Evolutionary conservation across 2,888 invertebrate genomes (phyloP).

Genomic region (Gasteruption jaculator): DNA sequence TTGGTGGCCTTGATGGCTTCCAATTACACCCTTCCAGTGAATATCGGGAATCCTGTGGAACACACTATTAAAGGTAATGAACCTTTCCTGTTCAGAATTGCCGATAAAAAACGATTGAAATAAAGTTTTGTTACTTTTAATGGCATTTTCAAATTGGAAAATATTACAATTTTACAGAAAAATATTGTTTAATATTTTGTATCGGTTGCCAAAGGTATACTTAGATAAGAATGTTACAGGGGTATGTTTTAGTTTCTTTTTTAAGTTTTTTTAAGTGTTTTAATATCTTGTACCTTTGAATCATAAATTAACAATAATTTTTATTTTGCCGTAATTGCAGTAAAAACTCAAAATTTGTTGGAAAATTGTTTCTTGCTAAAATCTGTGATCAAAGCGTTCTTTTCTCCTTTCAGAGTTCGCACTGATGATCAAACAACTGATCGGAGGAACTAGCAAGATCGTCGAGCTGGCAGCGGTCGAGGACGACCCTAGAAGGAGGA

Average conservation of each 20-base stretch:
- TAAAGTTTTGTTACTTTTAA: slow-evolving; percentile 10
- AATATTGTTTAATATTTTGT: slow-evolving; percentile 2
- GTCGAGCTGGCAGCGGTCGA: slow-evolving; percentile 80
- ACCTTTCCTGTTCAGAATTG: not conserved
- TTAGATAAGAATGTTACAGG: too few relatives aligned
- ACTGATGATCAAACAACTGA: slow-evolving; percentile 74
- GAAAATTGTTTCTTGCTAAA: too few relatives aligned
- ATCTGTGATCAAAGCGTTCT: not conserved
- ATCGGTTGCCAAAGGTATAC: too few relatives aligned
- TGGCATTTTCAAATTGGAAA: too few relatives aligned
- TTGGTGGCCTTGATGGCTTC: slow-evolving; percentile 88
- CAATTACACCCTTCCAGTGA: slow-evolving; percentile 89
- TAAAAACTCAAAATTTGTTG: too few relatives aligned
- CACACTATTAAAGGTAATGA: slow-evolving; percentile 81
- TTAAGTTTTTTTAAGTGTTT: too few relatives aligned
- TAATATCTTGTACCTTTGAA: too few relatives aligned
- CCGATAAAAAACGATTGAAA: not conserved
- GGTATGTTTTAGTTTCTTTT: too few relatives aligned
- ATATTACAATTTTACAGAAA: slow-evolving; percentile 5
- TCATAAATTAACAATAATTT: too few relatives aligned
- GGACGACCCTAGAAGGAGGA: slow-evolving; percentile 93
- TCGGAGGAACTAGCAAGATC: slow-evolving; percentile 83
- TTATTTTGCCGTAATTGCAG: too few relatives aligned
- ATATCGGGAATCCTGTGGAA: slow-evolving; percentile 97
- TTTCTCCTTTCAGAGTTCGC: slow-evolving; percentile 70